Conservation (phyloP, 2,888 invertebrate species). For the Vanessa cardui region DNA sequence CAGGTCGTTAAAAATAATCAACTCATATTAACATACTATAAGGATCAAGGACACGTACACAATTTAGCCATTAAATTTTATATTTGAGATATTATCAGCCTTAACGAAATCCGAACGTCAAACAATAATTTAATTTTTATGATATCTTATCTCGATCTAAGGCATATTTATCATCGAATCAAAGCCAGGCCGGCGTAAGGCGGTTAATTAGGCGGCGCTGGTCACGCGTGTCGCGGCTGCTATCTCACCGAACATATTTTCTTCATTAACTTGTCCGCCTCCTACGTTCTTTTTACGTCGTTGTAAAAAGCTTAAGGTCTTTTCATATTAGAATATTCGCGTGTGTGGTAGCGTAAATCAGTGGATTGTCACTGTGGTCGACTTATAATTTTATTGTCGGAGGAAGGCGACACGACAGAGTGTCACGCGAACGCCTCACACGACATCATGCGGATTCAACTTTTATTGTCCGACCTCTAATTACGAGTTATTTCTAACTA, state of each 20-base stretch:
- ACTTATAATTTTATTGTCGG: conserved; percentile 83
- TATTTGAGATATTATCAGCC: conserved; percentile 34
- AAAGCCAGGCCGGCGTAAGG: conserved; percentile 42
- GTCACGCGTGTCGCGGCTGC: conserved; percentile 64
- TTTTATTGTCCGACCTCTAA: conserved; percentile 76
- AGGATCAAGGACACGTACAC: conserved; percentile 13
- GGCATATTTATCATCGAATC: conserved; percentile 44
- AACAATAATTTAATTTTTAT: conserved; percentile 45
- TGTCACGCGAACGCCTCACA: conserved; percentile 66
- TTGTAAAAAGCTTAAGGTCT: conserved; percentile 69
- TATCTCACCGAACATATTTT: conserved; percentile 73
- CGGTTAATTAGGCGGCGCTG: conserved; percentile 53
- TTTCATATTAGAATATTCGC: conserved; percentile 78
- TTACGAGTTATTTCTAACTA: conserved; percentile 69
- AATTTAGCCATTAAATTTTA: conserved; percentile 24
- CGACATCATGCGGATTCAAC: conserved; percentile 66
- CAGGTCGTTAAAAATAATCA: not conserved
- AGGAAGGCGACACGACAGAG: conserved; percentile 74
- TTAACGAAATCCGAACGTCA: conserved; percentile 40
- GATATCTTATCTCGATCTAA: conserved; percentile 44
- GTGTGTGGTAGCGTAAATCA: conserved; percentile 81
- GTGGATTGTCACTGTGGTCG: conserved; percentile 81
- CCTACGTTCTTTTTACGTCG: conserved; percentile 60
- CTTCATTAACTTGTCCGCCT: conserved; percentile 79
- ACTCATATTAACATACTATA: not conserved